phyloP scores from a whole-genome alignment of 23 tunicate genomes.

The Aplidium turbinatum region DNA sequence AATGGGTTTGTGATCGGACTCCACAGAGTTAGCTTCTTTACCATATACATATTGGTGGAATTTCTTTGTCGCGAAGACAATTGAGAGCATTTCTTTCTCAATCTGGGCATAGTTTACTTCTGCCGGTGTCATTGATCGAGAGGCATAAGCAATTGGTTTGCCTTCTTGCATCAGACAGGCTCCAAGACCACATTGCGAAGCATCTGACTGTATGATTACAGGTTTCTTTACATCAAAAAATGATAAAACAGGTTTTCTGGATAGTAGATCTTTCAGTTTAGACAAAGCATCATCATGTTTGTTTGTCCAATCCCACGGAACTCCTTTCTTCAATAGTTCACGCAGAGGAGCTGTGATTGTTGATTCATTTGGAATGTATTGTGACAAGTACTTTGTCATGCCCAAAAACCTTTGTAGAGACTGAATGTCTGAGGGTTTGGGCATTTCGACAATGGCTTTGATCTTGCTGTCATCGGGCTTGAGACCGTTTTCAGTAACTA shows the following conservation, averaged over 20 bases:
- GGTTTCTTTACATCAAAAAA: conserved; percentile 40
- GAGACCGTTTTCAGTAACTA: conserved; percentile 30
- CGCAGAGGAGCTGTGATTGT: conserved; percentile 29
- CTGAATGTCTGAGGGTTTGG: conserved; percentile 18
- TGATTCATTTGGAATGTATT: conserved; percentile 39
- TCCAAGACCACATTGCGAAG: conserved; percentile 36
- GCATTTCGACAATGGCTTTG: conserved; percentile 30
- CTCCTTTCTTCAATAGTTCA: conserved; percentile 28
- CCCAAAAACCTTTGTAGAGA: conserved; percentile 35
- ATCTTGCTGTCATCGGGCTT: conserved; percentile 41
- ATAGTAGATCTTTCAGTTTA: conserved; percentile 10
- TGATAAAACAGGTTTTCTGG: neutral
- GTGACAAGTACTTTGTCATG: conserved; percentile 31
- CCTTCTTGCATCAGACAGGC: conserved; percentile 31
- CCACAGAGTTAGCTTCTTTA: conserved; percentile 1
- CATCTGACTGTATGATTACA: conserved; percentile 27
- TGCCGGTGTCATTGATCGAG: conserved; percentile 28
- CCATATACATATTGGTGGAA: conserved; percentile 36
- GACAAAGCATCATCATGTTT: conserved; percentile 6
- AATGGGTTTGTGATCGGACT: conserved; percentile 58
- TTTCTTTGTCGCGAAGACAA: conserved; percentile 29
- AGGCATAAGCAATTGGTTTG: conserved; percentile 34
- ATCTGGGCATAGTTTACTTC: conserved; percentile 42
- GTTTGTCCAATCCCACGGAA: conserved; percentile 22
- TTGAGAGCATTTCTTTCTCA: conserved; percentile 34